These are phyloP conservation scores for Pyrochroa serraticornis DNA, from an alignment of 2,888 invertebrate genomes.

Conservation along the genomic window DNA sequence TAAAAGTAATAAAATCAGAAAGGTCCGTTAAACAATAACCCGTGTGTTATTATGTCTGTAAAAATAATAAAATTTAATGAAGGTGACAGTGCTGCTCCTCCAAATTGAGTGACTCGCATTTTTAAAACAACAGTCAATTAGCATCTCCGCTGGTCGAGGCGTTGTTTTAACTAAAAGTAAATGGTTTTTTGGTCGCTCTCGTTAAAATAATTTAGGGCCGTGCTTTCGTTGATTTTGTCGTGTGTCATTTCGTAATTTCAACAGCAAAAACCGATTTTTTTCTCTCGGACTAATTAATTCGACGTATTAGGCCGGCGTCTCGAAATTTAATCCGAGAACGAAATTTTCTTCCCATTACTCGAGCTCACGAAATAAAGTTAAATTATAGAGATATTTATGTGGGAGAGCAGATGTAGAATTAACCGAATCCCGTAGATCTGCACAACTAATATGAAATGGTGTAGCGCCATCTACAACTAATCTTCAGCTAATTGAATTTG, in stretches of 20 bases:
- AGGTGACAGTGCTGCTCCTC: conserved; percentile 48
- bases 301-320: background rate
- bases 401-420: conserved; percentile 38
- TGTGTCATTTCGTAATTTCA: background rate
- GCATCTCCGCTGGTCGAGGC: conserved; percentile 45
- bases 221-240: conserved; percentile 27
- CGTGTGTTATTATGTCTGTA: conserved; percentile 43
- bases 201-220: conserved; percentile 47
- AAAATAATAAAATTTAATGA: conserved; percentile 51
- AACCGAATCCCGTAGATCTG: conserved; percentile 42
- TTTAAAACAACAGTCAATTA: conserved; percentile 54
- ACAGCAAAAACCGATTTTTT: background rate
- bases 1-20: conserved; percentile 8
- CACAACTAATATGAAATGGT: conserved; percentile 45
- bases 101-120: conserved; percentile 50
- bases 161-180: conserved; percentile 50
- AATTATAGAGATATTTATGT: conserved; percentile 26
- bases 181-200: conserved; percentile 41
- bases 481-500: conserved; percentile 59
- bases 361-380: conserved; percentile 21
- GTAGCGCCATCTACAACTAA: conserved; percentile 53
- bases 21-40: conserved; percentile 28
- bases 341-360: background rate
- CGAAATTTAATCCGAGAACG: background rate
- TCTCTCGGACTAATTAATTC: background rate